These are phyloP conservation scores for Neelides sp. DNA, from an alignment of 1,140 invertebrate genomes.

Conservation along the genomic window DNA sequence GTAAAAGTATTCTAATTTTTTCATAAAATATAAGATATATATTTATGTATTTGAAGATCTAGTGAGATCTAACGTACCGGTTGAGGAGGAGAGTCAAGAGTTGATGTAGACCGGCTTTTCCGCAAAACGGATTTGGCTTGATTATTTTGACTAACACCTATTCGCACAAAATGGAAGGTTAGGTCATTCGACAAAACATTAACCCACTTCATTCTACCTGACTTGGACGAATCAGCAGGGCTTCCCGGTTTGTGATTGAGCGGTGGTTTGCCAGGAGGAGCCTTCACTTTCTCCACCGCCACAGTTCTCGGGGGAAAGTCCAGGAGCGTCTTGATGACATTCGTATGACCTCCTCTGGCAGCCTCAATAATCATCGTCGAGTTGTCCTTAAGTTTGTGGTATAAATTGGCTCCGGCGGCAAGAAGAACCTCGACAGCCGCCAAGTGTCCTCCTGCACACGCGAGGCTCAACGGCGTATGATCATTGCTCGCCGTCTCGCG, in stretches of 20 bases:
- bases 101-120: constrained; percentile 30
- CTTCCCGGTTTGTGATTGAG: constrained; percentile 26
- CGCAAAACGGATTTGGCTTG: constrained; percentile 26
- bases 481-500: constrained; percentile 93
- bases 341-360: constrained; percentile 90
- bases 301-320: constrained; percentile 64
- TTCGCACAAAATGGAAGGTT: neutral
- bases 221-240: constrained; percentile 7
- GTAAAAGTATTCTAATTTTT: too few relatives aligned
- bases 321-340: constrained; percentile 82
- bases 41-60: neutral
- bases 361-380: constrained; percentile 98
- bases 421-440: constrained; percentile 83
- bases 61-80: neutral
- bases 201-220: neutral
- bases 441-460: constrained; percentile 89
- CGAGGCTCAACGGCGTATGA: constrained; percentile 92
- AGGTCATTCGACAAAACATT: neutral
- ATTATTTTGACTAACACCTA: constrained; percentile 16
- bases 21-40: too few relatives aligned
- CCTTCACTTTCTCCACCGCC: constrained; percentile 32
- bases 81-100: constrained; percentile 26
- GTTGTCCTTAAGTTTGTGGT: constrained; percentile 94
- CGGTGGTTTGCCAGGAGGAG: constrained; percentile 36
- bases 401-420: constrained; percentile 79